Base-by-base conservation (phyloP, 1,140 invertebrate species). In the Drosophila obscura region DNA sequence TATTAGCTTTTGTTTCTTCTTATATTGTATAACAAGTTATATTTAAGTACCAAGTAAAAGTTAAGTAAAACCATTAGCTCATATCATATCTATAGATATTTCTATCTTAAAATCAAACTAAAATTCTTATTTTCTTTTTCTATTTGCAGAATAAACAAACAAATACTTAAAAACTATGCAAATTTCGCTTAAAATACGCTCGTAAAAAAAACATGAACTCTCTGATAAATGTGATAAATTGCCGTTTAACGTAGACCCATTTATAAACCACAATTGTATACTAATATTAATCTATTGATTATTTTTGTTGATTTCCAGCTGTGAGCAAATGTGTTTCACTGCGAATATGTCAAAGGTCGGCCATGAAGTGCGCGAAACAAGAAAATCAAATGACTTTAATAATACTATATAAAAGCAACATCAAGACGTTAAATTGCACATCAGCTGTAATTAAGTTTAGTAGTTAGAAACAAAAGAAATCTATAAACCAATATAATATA, bases 261-360 rank as follows among this genome's bases (percentile, higher is more conserved):
- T 63, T 45, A 44, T 15, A 31, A 22, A 39, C 31, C n/a, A n/a
- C 19, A 61, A 8, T 43, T 39, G 8, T 22, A 24, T 39, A 31
- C 44, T 13, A 15, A 43, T 51, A 58, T 62, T 35, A 39, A 43
- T 31, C 46, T 11, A 22, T 16, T 53, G 5, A 22, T 57, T 51
- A 60, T 75, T 52, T 52, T 43, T 41, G 24, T 53, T n/a, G 44
- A 60, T 45, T 60, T 80, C 0, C 63, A 84, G 80, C 80, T 84
- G 80, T 84, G 81, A 85, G 73, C 77, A 46, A 85, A 84, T 76
- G 74, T 87, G 74, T 82, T 72, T 82, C 79, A 88, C 83, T 79
- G 82, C 83, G 83, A 88, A 82, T 88, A 87, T 87, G 83, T 87
- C 82, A 87, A 88, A 87, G 83, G 83, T 88, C 82, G 83, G 71